phyloP scores from a whole-genome alignment of 2,888 invertebrate species.

The Ditula angustiorana region DNA sequence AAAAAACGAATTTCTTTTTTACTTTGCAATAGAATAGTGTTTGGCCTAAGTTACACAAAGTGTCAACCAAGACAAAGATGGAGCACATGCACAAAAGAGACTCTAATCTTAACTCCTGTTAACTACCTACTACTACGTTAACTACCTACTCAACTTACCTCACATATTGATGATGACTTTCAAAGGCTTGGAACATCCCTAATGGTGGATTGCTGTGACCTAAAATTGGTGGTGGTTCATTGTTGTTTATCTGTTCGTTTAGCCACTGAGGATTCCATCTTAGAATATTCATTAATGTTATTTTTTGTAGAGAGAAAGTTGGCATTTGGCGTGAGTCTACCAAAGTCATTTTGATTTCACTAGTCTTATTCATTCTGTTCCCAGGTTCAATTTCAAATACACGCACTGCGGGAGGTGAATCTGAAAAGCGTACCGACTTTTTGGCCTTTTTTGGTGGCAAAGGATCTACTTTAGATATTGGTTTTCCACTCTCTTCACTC shows the following conservation, averaged over 20 bases:
- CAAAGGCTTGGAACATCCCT: conserved; percentile 84
- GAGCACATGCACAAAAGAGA: too few relatives aligned
- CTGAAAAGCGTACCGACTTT: conserved; percentile 69
- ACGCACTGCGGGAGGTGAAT: conserved; percentile 55
- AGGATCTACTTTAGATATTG: conserved; percentile 66
- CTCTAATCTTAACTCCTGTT: background rate
- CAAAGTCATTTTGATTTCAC: conserved; percentile 61
- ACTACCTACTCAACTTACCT: conserved; percentile 67
- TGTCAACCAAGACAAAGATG: too few relatives aligned
- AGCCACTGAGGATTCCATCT: conserved; percentile 89
- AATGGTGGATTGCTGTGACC: conserved; percentile 75
- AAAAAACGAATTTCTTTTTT: too few relatives aligned
- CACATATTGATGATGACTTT: conserved; percentile 85
- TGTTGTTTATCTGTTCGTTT: conserved; percentile 77
- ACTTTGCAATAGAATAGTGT: too few relatives aligned
- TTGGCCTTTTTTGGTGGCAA: conserved; percentile 57
- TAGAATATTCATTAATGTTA: conserved; percentile 84
- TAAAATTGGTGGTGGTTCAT: conserved; percentile 84
- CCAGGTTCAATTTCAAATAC: conserved; percentile 74
- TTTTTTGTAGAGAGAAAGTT: conserved; percentile 69
- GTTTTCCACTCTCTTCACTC: conserved; percentile 60
- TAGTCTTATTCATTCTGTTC: conserved; percentile 70
- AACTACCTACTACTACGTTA: background rate
- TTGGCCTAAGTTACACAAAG: too few relatives aligned
- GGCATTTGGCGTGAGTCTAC: conserved; percentile 63